phyloP scores from a whole-genome alignment of 1,140 invertebrate genomes.

The Drosophila eugracilis region DNA sequence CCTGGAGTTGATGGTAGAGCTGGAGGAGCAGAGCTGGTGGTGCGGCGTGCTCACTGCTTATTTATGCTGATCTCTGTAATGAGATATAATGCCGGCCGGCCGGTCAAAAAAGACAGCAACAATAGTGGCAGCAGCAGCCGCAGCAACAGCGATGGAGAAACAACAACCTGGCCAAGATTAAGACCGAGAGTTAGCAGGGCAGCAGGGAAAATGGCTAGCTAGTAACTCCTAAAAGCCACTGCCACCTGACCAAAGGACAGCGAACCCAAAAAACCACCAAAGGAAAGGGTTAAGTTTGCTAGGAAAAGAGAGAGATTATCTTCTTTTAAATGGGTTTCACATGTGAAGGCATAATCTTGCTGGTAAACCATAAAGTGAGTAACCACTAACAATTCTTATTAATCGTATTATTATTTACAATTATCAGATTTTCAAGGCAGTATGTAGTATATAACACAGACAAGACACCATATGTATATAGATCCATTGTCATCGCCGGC shows the following conservation, averaged over 20 bases:
- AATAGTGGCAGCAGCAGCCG: slow-evolving; percentile 30
- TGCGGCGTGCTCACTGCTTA: slow-evolving; percentile 73
- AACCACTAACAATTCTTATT: too few relatives aligned
- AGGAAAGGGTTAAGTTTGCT: slow-evolving; percentile 4
- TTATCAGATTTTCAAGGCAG: too few relatives aligned
- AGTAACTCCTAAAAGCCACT: slow-evolving; percentile 11
- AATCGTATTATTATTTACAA: too few relatives aligned
- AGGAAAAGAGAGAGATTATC: slow-evolving; percentile 16
- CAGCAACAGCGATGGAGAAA: slow-evolving; percentile 16
- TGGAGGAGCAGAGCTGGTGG: slow-evolving; percentile 11
- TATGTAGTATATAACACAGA: too few relatives aligned
- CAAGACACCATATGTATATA: too few relatives aligned
- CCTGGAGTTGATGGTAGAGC: background rate
- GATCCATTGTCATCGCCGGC: slow-evolving; percentile 50
- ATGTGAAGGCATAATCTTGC: background rate
- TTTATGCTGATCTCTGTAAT: slow-evolving; percentile 84
- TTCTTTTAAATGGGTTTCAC: slow-evolving; percentile 7
- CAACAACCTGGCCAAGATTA: slow-evolving; percentile 43
- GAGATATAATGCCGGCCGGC: slow-evolving; percentile 82
- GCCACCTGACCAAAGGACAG: slow-evolving; percentile 40
- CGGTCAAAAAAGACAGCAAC: slow-evolving; percentile 52
- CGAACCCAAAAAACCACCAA: slow-evolving; percentile 7
- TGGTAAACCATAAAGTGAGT: too few relatives aligned
- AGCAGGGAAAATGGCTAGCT: slow-evolving; percentile 7
- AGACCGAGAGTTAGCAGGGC: slow-evolving; percentile 11